Percentiles rank a stretch among this genome's conserved stretches.
Conservation (phyloP, 2,797 vertebrate species). For the Enteromius afrohamiltoni region DNA sequence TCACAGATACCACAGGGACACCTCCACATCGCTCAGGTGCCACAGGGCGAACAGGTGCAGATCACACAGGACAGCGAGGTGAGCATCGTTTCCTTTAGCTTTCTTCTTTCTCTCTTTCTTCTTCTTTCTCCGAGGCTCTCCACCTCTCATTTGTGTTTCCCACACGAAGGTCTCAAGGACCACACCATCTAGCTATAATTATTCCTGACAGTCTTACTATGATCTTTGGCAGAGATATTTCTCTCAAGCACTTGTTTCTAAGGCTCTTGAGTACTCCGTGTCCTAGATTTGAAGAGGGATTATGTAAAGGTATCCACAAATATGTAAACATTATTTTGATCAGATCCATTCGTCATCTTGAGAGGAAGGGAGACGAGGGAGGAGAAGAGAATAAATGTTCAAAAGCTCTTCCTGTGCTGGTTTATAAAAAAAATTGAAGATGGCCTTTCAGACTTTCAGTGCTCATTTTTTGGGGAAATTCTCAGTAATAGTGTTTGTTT, state of each 20-base stretch:
- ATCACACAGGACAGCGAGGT: constrained; percentile 99
- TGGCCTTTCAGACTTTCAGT: constrained; percentile 59
- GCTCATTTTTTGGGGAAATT: constrained; percentile 59
- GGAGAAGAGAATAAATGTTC: constrained; percentile 60
- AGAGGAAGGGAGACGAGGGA: constrained; percentile 46
- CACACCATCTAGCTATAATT: not conserved
- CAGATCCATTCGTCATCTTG: not conserved
- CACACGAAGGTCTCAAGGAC: not conserved
- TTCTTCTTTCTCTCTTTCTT: not conserved
- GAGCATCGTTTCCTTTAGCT: constrained; percentile 63
- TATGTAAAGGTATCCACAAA: constrained; percentile 15
- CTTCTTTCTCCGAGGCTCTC: not conserved
- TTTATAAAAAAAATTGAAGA: not conserved
- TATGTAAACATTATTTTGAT: constrained; percentile 32
- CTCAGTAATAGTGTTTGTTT: constrained; percentile 78
- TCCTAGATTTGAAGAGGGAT: constrained; percentile 19
- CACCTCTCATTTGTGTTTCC: not conserved
- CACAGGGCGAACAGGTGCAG: constrained; percentile 98
- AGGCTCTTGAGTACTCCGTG: not conserved
- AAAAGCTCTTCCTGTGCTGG: constrained; percentile 52
- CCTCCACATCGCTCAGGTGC: constrained; percentile 97
- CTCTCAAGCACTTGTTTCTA: not conserved
- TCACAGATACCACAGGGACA: constrained; percentile 93
- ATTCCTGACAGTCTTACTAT: not conserved
- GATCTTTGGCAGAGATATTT: not conserved